Percentiles rank a stretch among this genome's conserved stretches.
Conservation (phyloP, 2,113 vertebrate genomes). For the Plecturocebus donacophilus region DNA sequence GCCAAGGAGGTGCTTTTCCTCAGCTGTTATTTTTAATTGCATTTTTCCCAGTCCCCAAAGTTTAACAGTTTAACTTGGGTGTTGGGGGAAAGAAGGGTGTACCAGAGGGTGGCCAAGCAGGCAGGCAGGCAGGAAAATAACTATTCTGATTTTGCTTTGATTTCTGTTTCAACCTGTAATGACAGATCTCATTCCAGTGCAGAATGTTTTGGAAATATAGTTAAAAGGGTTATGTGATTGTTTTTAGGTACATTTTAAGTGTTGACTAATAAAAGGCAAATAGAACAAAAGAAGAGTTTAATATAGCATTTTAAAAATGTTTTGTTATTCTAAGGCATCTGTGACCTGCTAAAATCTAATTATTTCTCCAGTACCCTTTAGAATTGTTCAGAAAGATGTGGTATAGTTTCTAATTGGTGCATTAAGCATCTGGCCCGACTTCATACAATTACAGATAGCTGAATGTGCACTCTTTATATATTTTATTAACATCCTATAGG, state of each 20-base stretch:
- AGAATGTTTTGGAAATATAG: slow-evolving; percentile 71
- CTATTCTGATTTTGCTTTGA: slow-evolving; percentile 57
- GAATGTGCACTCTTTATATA: slow-evolving; percentile 66
- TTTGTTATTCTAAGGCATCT: slow-evolving; percentile 80
- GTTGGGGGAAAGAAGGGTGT: neutral
- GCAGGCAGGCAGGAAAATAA: slow-evolving; percentile 49
- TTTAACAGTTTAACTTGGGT: neutral
- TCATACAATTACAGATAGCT: slow-evolving; percentile 79
- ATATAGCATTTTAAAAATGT: slow-evolving; percentile 72
- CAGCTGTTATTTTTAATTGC: neutral
- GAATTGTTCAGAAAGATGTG: slow-evolving; percentile 83
- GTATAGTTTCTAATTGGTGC: slow-evolving; percentile 77
- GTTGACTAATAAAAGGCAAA: slow-evolving; percentile 74
- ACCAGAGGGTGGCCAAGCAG: neutral
- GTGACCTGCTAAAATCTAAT: slow-evolving; percentile 85
- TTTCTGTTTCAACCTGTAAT: slow-evolving; percentile 56
- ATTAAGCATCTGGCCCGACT: slow-evolving; percentile 79
- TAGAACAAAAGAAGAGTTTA: slow-evolving; percentile 75
- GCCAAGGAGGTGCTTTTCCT: neutral
- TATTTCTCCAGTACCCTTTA: slow-evolving; percentile 81
- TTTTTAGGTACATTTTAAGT: slow-evolving; percentile 61
- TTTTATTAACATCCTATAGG: slow-evolving; percentile 80
- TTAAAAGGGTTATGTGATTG: slow-evolving; percentile 65
- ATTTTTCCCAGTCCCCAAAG: neutral
- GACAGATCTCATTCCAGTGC: slow-evolving; percentile 42